A percentile compares a stretch with the other conserved stretches of the same genome.
These are phyloP conservation scores for Platerodrilus igneus DNA, from an alignment of 2,888 invertebrate species.

Conservation along the genomic window DNA sequence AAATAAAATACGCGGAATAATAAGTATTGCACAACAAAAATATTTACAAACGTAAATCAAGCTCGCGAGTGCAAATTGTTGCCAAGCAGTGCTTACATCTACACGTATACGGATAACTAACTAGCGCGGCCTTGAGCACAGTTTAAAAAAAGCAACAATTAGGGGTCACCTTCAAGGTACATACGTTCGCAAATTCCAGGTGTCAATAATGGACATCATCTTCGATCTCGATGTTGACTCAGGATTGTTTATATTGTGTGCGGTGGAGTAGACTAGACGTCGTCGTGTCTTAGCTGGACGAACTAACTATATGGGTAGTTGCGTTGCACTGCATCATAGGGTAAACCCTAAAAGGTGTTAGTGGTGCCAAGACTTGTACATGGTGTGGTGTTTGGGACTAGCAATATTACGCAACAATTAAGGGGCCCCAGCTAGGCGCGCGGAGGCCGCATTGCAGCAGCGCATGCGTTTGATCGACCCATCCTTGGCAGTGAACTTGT, in stretches of 20 bases:
- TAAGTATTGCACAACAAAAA: conserved; percentile 29
- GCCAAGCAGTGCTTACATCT: conserved; percentile 35
- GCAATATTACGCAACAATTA: conserved; percentile 39
- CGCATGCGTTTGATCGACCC: conserved; percentile 47
- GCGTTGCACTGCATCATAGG: too few species aligned
- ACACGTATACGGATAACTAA: conserved; percentile 38
- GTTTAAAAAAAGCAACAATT: conserved; percentile 39
- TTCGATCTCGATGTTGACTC: conserved; percentile 26
- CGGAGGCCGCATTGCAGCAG: conserved; percentile 57
- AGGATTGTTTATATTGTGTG: conserved; percentile 25
- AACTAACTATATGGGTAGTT: too few species aligned
- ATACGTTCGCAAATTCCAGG: conserved; percentile 26
- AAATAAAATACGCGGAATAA: too few species aligned
- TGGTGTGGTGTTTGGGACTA: conserved; percentile 35
- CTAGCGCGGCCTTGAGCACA: conserved; percentile 36
- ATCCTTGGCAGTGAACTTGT: conserved; percentile 81
- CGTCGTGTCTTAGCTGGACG: too few species aligned
- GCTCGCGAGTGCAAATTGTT: conserved; percentile 35
- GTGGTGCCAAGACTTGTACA: conserved; percentile 37
- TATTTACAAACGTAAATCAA: conserved; percentile 39
- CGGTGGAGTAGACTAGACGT: too few species aligned
- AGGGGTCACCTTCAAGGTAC: conserved; percentile 41
- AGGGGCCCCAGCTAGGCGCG: conserved; percentile 40
- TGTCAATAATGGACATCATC: conserved; percentile 29
- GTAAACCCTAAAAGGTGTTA: too few species aligned